Conservation (phyloP, 2,888 invertebrate species). For the Athalia cordata region DNA sequence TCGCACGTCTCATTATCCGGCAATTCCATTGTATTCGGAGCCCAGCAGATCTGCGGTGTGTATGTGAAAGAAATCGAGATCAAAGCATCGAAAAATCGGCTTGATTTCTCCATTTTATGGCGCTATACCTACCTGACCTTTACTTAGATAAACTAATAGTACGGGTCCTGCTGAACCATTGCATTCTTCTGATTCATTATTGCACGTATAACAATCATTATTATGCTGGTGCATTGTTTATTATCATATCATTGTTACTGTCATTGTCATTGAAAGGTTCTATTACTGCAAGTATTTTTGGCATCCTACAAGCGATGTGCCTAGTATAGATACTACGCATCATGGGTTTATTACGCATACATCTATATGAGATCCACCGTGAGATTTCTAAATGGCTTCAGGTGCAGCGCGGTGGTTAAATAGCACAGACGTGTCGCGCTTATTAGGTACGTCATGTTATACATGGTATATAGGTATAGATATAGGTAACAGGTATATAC, state of each 20-base stretch:
- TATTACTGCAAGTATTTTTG: too few species aligned
- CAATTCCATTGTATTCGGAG: background rate
- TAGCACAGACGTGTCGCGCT: background rate
- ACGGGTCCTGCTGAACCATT: background rate
- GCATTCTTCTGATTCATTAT: background rate
- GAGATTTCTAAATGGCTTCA: slow-evolving; percentile 41
- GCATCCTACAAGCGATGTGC: too few species aligned
- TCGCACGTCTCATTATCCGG: background rate
- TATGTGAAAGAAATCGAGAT: too few species aligned
- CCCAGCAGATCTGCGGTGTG: background rate
- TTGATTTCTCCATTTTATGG: slow-evolving; percentile 26
- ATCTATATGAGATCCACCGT: background rate
- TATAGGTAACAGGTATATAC: background rate
- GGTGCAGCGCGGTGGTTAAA: background rate
- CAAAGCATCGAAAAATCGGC: slow-evolving; percentile 5
- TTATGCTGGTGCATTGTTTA: background rate
- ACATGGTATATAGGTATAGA: background rate
- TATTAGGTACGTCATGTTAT: background rate
- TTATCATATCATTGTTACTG: background rate
- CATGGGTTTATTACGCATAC: background rate
- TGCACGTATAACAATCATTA: background rate
- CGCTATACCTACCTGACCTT: too few species aligned
- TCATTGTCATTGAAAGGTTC: too few species aligned
- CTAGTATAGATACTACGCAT: background rate
- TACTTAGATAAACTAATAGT: background rate